Evolutionary conservation across 2,888 invertebrate species (phyloP), one percentile per base, ranked within the genome.

Genomic region (Hoplodrina ambigua): DNA sequence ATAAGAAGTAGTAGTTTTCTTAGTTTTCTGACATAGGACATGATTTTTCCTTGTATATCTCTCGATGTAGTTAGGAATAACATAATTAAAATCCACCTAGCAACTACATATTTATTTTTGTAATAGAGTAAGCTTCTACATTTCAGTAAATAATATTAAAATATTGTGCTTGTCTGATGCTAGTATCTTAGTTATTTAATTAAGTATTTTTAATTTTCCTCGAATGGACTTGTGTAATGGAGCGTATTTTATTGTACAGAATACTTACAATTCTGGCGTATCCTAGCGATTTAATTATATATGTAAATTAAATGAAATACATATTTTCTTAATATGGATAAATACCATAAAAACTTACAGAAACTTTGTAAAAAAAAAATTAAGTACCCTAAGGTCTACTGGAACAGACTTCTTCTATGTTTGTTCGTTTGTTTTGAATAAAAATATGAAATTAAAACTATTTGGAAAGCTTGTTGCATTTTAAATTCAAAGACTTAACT

Each of bases 321-420:
- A 75, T 75, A 81, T 81, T 79, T 81, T 81, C 72, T 67, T 64
- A 78, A 69, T 69, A 60, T 71, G 69, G 59, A 49, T 59, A 65
- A 69, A 69, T 58, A 69, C 53, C 41, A 63, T 30, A 71, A 71
- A 59, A 55, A 46, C 5, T 46, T 46, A 46, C 46, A 46, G 46
- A 54, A 62, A 33, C 17, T 58, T 61, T 58, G 20, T 53, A 52
- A 77, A 56, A 62, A 55, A 56, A 2, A 52, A 46, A 60, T 49
- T 62, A 59, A 63, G 54, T 77, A 66, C 53, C 63, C 79, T 69
- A 49, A 59, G 57, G 49, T 64, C 62, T 71, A 49, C 50, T 50
- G 49, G 64, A 74, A 62, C 56, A 75, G 64, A 59, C 50, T 46
- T 53, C 58, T 68, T 53, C 58, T 68, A 55, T 67, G 62, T 60